Percentiles rank a stretch among this genome's conserved stretches.
These are phyloP conservation scores for Nibea coibor DNA, from an alignment of 2,113 vertebrate genomes.

Conservation along the genomic window DNA sequence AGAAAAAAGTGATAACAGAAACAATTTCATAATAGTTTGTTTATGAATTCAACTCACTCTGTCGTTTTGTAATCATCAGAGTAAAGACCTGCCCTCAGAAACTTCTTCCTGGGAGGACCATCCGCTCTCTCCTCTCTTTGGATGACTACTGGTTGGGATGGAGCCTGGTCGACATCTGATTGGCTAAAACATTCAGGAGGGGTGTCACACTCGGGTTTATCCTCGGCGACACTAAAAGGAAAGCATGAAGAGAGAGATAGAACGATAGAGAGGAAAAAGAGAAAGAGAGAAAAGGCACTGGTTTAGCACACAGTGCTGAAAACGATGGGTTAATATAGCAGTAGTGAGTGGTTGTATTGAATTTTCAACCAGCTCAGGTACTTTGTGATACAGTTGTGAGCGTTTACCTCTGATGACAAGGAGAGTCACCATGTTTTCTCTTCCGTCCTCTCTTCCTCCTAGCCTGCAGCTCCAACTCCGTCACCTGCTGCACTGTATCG, in stretches of 20 bases:
- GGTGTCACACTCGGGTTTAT: conserved; percentile 74
- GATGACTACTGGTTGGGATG: conserved; percentile 77
- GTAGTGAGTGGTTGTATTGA: conserved; percentile 70
- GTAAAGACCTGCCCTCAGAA: conserved; percentile 96
- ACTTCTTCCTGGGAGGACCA: conserved; percentile 91
- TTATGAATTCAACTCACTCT: conserved; percentile 88
- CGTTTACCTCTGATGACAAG: conserved; percentile 78
- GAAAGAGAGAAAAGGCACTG: conserved; percentile 81
- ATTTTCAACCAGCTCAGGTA: conserved; percentile 68
- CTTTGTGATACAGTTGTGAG: conserved; percentile 15
- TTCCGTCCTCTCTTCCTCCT: conserved; percentile 89
- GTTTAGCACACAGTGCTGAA: conserved; percentile 85
- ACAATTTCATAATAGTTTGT: not conserved
- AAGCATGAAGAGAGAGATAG: conserved; percentile 77
- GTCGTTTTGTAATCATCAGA: conserved; percentile 96
- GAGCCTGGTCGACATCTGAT: conserved; percentile 69
- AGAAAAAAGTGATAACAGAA: not conserved
- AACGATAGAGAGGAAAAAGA: conserved; percentile 78
- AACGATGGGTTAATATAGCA: conserved; percentile 79
- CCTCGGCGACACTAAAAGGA: conserved; percentile 86
- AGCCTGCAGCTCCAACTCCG: conserved; percentile 88
- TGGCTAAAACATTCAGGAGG: conserved; percentile 80
- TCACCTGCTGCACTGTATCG: conserved; percentile 85
- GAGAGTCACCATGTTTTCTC: conserved; percentile 85
- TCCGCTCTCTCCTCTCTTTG: conserved; percentile 89